Conservation (phyloP, 2,113 vertebrate species). For the Datnioides undecimradiatus region DNA sequence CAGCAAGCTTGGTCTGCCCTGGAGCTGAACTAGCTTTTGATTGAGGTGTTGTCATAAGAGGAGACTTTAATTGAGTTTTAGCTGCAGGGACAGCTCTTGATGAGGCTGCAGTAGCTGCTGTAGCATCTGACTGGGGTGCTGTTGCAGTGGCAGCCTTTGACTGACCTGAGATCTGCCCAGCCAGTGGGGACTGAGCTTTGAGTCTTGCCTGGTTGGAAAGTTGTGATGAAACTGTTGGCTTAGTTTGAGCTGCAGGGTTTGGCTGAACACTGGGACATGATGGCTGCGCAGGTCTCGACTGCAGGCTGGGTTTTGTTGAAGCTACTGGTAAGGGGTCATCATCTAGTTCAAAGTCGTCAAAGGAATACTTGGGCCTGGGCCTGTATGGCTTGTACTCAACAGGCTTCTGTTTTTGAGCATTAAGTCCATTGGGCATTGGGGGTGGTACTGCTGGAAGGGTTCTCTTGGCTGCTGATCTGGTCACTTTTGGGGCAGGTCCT, state of each 20-base stretch:
- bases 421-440: constrained; percentile 85
- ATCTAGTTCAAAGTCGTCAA: constrained; percentile 85
- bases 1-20: constrained; percentile 32
- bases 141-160: constrained; percentile 33
- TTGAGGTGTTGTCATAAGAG: background rate
- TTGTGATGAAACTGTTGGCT: constrained; percentile 33
- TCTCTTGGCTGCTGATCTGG: constrained; percentile 68
- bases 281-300: background rate
- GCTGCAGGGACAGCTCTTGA: constrained; percentile 12
- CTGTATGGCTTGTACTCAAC: constrained; percentile 85
- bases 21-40: constrained; percentile 25
- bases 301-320: constrained; percentile 30
- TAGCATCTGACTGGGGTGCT: constrained; percentile 20
- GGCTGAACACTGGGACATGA: constrained; percentile 17
- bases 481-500: constrained; percentile 60
- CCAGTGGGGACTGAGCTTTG: constrained; percentile 38
- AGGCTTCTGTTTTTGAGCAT: constrained; percentile 71
- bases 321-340: constrained; percentile 75
- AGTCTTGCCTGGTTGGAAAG: constrained; percentile 46
- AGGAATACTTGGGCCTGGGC: constrained; percentile 85
- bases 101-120: constrained; percentile 14
- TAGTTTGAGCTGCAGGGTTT: constrained; percentile 21
- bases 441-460: constrained; percentile 79
- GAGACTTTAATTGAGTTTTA: constrained; percentile 30
- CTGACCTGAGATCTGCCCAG: constrained; percentile 63